phyloP scores from a whole-genome alignment of 2,797 vertebrate species.

The Mus spretus region DNA sequence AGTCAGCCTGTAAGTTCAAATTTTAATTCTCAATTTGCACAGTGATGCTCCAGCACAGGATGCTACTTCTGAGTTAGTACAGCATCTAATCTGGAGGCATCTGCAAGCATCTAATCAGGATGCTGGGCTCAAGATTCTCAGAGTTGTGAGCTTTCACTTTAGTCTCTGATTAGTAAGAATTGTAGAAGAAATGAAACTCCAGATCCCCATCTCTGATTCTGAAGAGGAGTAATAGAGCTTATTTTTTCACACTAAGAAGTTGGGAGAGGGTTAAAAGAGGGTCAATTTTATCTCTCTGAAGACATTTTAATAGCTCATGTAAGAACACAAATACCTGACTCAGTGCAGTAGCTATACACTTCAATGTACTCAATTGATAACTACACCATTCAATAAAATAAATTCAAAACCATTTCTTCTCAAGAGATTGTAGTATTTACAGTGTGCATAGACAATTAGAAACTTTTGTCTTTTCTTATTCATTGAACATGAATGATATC shows the following conservation, averaged over 20 bases:
- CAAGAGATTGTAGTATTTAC: neutral
- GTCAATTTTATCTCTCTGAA: neutral
- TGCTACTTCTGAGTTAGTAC: neutral
- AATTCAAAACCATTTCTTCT: slow-evolving; percentile 10
- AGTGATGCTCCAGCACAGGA: neutral
- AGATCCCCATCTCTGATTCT: neutral
- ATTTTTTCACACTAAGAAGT: neutral
- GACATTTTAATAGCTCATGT: neutral
- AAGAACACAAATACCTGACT: neutral
- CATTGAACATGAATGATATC: neutral
- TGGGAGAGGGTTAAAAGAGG: neutral
- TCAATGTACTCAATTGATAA: neutral
- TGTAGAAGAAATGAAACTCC: neutral
- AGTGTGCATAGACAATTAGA: slow-evolving; percentile 1
- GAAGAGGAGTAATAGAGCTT: neutral
- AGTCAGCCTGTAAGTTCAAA: neutral
- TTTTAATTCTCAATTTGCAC: neutral
- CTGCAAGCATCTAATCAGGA: neutral
- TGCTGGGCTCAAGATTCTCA: neutral
- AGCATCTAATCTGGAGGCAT: neutral
- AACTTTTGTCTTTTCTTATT: neutral
- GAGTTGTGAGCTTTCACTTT: neutral
- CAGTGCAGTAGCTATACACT: neutral
- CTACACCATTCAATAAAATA: slow-evolving; percentile 3
- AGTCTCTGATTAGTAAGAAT: neutral